Conservation (phyloP, 2,113 vertebrate genomes). For the Athene cunicularia region DNA sequence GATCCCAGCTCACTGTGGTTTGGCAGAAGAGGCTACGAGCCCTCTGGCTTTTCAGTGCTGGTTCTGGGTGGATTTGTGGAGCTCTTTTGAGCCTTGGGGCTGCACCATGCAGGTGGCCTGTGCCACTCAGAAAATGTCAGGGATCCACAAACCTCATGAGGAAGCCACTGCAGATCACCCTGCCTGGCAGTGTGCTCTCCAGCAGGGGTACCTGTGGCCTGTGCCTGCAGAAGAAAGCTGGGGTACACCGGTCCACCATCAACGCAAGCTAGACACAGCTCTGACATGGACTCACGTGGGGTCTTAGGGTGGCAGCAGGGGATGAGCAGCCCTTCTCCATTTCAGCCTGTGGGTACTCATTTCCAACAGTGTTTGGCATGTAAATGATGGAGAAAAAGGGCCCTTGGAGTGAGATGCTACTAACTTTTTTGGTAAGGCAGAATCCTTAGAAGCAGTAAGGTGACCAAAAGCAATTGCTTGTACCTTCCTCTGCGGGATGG, state of each 20-base stretch:
- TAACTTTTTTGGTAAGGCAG: background rate
- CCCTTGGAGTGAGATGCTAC: background rate
- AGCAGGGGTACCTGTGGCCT: background rate
- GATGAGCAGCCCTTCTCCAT: background rate
- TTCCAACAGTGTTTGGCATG: background rate
- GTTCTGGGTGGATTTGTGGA: background rate
- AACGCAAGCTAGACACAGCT: rapidly evolving
- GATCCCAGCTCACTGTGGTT: background rate
- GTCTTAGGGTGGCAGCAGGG: background rate
- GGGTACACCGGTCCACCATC: rapidly evolving
- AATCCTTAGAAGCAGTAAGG: background rate
- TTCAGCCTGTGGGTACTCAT: background rate
- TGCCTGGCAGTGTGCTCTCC: background rate
- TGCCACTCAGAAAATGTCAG: background rate
- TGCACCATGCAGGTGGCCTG: rapidly evolving
- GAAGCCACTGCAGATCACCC: background rate
- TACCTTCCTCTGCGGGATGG: background rate
- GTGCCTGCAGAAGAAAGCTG: background rate
- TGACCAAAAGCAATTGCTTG: background rate
- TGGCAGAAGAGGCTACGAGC: background rate
- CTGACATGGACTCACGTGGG: rapidly evolving
- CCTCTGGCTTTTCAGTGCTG: background rate
- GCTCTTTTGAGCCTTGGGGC: background rate
- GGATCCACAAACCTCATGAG: background rate
- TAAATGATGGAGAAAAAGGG: background rate